Evolutionary conservation across 2,888 invertebrate species (phyloP).

Genomic region (Agrotis segetum): DNA sequence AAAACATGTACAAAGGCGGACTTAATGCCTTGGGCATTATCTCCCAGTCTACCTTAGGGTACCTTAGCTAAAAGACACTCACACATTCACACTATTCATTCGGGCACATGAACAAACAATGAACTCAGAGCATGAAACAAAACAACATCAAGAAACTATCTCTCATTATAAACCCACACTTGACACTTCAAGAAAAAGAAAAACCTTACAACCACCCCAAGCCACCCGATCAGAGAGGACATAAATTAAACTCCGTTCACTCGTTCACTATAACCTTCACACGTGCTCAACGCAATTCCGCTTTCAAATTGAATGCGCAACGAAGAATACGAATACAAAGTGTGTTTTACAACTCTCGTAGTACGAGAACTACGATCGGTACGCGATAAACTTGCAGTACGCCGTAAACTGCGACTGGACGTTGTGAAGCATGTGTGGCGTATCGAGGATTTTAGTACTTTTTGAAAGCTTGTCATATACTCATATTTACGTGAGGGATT

Average conservation of each 20-base stretch:
- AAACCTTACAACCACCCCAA: not conserved
- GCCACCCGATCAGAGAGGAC: slow-evolving; percentile 38
- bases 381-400: slow-evolving; percentile 58
- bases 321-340: slow-evolving; percentile 61
- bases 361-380: slow-evolving; percentile 45
- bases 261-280: slow-evolving; percentile 56
- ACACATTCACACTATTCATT: not conserved
- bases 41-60: too few species aligned
- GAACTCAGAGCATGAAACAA: not conserved
- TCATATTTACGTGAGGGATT: slow-evolving; percentile 45
- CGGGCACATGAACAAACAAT: too few species aligned
- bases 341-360: slow-evolving; percentile 60
- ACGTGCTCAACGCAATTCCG: slow-evolving; percentile 56
- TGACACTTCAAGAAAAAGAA: slow-evolving; percentile 25
- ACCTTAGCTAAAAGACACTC: not conserved
- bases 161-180: not conserved
- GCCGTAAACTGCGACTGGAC: slow-evolving; percentile 59
- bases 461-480: slow-evolving; percentile 57
- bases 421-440: slow-evolving; percentile 43
- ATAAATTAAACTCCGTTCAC: slow-evolving; percentile 59
- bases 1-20: too few species aligned
- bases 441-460: slow-evolving; percentile 53
- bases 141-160: slow-evolving; percentile 7
- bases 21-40: too few species aligned
- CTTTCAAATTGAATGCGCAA: slow-evolving; percentile 62